These are phyloP conservation scores for Emmelina monodactyla DNA, from an alignment of 2,888 invertebrate genomes.

Conservation along the genomic window DNA sequence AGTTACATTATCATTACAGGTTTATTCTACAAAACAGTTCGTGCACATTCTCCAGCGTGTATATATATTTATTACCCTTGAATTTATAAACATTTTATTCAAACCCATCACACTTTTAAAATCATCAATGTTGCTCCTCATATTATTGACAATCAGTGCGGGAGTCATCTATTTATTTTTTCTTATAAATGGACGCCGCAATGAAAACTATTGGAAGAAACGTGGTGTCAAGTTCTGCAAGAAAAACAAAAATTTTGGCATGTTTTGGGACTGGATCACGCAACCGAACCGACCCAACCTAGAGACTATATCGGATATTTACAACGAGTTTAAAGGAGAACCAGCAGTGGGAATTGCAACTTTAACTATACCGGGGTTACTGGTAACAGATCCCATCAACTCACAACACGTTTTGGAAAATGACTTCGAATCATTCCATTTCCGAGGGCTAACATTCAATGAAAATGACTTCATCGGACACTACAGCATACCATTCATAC, in stretches of 20 bases:
- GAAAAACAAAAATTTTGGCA: not conserved
- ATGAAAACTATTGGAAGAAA: not conserved
- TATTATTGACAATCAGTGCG: too few relatives aligned
- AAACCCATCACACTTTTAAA: too few relatives aligned
- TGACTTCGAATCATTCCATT: not conserved
- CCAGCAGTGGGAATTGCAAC: not conserved
- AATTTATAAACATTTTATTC: too few relatives aligned
- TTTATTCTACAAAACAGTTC: too few relatives aligned
- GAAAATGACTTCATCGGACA: too few relatives aligned
- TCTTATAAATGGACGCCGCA: too few relatives aligned
- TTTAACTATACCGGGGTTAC: not conserved
- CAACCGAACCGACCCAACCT: not conserved
- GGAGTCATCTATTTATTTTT: too few relatives aligned
- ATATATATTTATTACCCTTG: too few relatives aligned
- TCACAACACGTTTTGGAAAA: not conserved
- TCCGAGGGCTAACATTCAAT: not conserved
- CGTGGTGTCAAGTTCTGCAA: not conserved
- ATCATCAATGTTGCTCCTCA: too few relatives aligned
- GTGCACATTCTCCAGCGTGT: too few relatives aligned
- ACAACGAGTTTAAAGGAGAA: not conserved
- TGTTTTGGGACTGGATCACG: not conserved
- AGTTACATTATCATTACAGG: too few relatives aligned
- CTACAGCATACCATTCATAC: too few relatives aligned
- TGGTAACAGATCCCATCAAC: not conserved
- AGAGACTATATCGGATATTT: not conserved